Percentiles rank a stretch among this genome's conserved stretches.
phyloP scores from a whole-genome alignment of 2,113 vertebrate genomes.

The Rhinolophus sinicus region DNA sequence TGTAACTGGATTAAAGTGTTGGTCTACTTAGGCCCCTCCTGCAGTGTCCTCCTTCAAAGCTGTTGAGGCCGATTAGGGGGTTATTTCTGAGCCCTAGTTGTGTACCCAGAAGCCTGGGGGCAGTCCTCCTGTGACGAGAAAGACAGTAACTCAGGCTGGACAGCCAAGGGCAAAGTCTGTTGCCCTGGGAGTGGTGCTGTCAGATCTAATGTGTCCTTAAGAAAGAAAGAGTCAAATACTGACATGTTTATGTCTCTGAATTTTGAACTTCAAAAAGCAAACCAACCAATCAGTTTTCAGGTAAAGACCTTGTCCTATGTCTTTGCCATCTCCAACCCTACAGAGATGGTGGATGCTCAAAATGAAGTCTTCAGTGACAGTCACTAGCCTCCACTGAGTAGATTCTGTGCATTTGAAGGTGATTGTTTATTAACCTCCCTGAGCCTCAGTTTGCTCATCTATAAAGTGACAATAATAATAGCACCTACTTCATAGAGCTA shows the following conservation, averaged over 20 bases:
- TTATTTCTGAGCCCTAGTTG: slow-evolving; percentile 73
- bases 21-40: slow-evolving; percentile 74
- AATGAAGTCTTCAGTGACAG: neutral
- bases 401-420: neutral
- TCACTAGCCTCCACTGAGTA: neutral
- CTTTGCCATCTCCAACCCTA: neutral
- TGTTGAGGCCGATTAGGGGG: slow-evolving; percentile 78
- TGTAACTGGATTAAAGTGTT: slow-evolving; percentile 77
- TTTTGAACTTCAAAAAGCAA: slow-evolving; percentile 27
- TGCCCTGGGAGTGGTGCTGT: neutral
- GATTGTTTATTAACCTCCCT: neutral
- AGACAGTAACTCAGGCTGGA: slow-evolving; percentile 33
- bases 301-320: neutral
- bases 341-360: neutral
- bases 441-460: slow-evolving; percentile 36
- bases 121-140: slow-evolving; percentile 40
- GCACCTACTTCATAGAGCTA: neutral
- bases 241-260: neutral
- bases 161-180: neutral
- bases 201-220: neutral
- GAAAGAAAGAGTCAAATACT: neutral
- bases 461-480: neutral
- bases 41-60: slow-evolving; percentile 71
- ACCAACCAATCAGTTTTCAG: slow-evolving; percentile 10
- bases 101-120: slow-evolving; percentile 34